A percentile compares a stretch with the other conserved stretches of the same genome.
These are phyloP conservation scores for Noctua comes DNA, from an alignment of 2,888 invertebrate species.

Conservation along the genomic window DNA sequence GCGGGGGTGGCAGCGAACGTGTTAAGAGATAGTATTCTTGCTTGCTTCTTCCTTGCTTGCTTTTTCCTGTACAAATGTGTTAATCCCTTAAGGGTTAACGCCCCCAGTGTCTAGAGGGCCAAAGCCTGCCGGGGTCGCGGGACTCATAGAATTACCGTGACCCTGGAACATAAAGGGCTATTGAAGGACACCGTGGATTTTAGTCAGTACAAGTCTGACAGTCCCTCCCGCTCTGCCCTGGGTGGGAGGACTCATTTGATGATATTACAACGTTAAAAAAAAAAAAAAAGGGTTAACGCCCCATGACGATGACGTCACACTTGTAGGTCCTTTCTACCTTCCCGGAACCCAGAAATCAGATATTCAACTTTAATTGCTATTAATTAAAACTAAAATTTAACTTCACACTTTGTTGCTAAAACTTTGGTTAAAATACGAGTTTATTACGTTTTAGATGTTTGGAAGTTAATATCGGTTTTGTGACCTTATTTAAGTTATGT, in stretches of 20 bases:
- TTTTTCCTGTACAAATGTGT: neutral
- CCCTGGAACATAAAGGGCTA: too few species aligned
- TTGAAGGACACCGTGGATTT: too few species aligned
- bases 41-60: neutral
- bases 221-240: too few species aligned
- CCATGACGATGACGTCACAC: slow-evolving; percentile 17
- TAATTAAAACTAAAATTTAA: slow-evolving; percentile 52
- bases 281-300: slow-evolving; percentile 1
- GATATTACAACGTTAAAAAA: too few species aligned
- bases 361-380: slow-evolving; percentile 41
- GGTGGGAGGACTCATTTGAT: too few species aligned
- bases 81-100: neutral
- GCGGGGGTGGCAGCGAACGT: too few species aligned
- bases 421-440: slow-evolving; percentile 50
- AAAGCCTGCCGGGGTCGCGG: too few species aligned
- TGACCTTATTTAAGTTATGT: slow-evolving; percentile 40
- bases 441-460: slow-evolving; percentile 34
- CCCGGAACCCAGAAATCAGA: slow-evolving; percentile 18
- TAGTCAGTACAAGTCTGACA: too few species aligned
- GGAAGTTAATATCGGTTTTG: slow-evolving; percentile 44
- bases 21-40: too few species aligned
- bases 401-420: slow-evolving; percentile 33
- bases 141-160: too few species aligned
- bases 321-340: neutral
- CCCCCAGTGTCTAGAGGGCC: too few species aligned